These are phyloP conservation scores for Coenonympha arcania DNA, from an alignment of 2,888 invertebrate species.

Conservation along the genomic window DNA sequence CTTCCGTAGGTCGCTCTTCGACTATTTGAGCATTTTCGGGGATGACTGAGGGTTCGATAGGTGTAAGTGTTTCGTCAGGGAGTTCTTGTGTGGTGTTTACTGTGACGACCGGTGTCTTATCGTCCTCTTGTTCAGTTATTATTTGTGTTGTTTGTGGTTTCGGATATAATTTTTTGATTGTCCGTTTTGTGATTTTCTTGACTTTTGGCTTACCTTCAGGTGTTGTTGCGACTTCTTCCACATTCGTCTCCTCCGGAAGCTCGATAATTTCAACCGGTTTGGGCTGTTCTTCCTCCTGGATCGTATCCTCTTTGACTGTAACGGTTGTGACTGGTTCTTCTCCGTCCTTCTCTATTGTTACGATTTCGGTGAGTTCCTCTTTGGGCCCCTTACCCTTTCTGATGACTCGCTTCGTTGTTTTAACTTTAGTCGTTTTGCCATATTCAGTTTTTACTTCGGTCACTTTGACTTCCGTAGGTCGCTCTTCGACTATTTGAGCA, in stretches of 20 bases:
- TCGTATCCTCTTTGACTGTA: not conserved
- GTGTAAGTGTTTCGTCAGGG: not conserved
- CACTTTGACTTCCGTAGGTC: not conserved
- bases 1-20: not conserved
- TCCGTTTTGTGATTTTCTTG: too few relatives aligned
- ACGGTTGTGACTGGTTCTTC: not conserved
- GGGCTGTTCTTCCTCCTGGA: not conserved
- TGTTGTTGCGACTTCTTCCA: conserved; percentile 29
- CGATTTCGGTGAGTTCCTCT: not conserved
- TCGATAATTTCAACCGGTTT: conserved; percentile 18
- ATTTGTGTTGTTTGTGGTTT: not conserved
- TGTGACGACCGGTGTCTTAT: not conserved
- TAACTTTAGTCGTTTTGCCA: not conserved
- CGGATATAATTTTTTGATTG: too few relatives aligned
- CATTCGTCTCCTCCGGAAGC: conserved; percentile 45
- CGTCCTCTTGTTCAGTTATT: not conserved
- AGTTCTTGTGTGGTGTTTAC: not conserved
- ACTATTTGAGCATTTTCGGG: not conserved
- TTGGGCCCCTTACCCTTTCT: not conserved
- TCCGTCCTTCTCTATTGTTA: not conserved
- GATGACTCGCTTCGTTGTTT: not conserved
- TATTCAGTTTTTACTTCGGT: not conserved
- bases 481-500: not conserved
- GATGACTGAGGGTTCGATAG: not conserved
- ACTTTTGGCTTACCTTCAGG: too few relatives aligned